Evolutionary conservation across 2,113 vertebrate genomes (phyloP).

Genomic region (Rhizomys pruinosus): DNA sequence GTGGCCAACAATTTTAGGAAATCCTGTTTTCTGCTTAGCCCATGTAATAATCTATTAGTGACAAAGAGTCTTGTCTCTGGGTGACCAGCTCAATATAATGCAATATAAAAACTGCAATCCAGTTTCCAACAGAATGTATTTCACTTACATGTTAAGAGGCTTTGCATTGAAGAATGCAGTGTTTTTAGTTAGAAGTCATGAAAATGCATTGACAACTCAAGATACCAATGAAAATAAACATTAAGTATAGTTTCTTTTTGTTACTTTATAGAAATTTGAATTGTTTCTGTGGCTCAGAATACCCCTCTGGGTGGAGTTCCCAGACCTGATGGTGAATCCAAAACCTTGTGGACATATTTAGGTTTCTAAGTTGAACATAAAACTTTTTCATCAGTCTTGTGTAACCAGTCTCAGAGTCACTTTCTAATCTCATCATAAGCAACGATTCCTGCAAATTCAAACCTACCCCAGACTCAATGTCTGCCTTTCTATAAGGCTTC

Average conservation of each 20-base stretch:
- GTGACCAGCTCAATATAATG: not conserved
- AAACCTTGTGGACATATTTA: not conserved
- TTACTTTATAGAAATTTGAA: conserved; percentile 3
- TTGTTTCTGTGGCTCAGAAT: not conserved
- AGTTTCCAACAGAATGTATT: not conserved
- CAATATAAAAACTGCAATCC: not conserved
- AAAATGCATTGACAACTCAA: not conserved
- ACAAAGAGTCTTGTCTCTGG: not conserved
- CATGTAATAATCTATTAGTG: no score
- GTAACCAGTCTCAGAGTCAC: not conserved
- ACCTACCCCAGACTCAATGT: not conserved
- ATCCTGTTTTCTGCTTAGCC: no score
- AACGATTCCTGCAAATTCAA: not conserved
- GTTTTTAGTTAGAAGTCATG: not conserved
- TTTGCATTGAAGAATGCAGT: not conserved
- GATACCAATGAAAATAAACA: conserved; percentile 1
- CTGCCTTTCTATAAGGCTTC: not conserved
- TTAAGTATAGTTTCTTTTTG: not conserved
- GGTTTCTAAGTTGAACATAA: not conserved
- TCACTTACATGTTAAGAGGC: not conserved
- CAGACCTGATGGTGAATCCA: not conserved
- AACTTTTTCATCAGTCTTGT: no score
- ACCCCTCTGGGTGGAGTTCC: not conserved
- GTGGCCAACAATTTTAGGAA: no score
- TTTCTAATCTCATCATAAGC: not conserved